Percentiles rank a stretch among this genome's conserved stretches.
phyloP scores from a whole-genome alignment of 23 tunicate genomes.

The Trididemnum clinides region DNA sequence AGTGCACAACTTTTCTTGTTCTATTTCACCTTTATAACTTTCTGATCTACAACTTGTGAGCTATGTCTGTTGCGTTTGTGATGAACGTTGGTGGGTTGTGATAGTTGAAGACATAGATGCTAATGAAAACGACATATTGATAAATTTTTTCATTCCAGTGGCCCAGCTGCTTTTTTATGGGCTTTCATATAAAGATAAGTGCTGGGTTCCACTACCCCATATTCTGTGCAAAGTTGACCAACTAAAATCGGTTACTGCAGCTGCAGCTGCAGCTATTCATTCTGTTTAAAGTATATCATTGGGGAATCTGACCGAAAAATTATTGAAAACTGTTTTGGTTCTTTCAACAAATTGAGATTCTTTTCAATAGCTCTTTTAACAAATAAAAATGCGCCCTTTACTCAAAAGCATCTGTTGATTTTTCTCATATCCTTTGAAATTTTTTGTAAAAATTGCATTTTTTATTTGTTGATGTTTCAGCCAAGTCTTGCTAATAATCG shows the following conservation, averaged over 20 bases:
- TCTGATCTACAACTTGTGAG: not conserved
- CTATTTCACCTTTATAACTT: not conserved
- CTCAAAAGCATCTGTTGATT: too few relatives aligned
- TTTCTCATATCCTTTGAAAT: too few relatives aligned
- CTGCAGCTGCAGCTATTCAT: not conserved
- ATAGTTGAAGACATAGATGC: not conserved
- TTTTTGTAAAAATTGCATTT: too few relatives aligned
- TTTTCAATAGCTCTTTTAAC: not conserved
- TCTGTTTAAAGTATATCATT: conserved; percentile 16
- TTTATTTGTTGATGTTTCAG: too few relatives aligned
- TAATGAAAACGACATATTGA: not conserved
- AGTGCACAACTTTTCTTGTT: not conserved
- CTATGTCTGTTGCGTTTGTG: conserved; percentile 22
- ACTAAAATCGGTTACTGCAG: conserved; percentile 16
- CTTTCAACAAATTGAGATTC: not conserved
- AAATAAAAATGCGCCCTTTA: too few relatives aligned
- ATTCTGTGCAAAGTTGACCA: conserved; percentile 24
- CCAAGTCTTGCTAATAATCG: too few relatives aligned
- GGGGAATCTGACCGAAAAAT: not conserved
- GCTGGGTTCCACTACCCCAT: conserved; percentile 20
- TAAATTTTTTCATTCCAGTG: conserved; percentile 27
- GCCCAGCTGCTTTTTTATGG: conserved; percentile 21
- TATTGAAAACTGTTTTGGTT: not conserved
- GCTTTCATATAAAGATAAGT: conserved; percentile 20
- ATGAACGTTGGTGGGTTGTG: conserved; percentile 18